Percentiles rank a stretch among this genome's conserved stretches.
Evolutionary conservation across 2,113 vertebrate genomes (phyloP).

Genomic region (Perognathus longimembris): DNA sequence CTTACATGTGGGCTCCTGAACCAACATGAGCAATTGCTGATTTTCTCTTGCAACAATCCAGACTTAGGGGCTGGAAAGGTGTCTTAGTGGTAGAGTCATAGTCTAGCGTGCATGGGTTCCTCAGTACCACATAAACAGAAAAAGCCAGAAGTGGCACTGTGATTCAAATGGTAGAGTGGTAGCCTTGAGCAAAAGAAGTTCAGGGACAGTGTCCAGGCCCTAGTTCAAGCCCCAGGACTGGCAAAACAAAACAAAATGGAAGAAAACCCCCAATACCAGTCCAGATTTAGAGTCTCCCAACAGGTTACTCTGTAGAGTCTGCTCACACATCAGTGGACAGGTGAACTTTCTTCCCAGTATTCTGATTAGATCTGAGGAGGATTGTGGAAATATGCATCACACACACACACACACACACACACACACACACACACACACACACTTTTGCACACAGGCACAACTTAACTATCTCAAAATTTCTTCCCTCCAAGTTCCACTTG

Average conservation of each 20-base stretch:
- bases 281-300: too few relatives aligned
- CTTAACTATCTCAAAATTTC: not conserved
- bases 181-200: too few relatives aligned
- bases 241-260: too few relatives aligned
- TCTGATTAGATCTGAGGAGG: not conserved
- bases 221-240: too few relatives aligned
- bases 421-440: fast-evolving
- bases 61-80: too few relatives aligned
- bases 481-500: not conserved
- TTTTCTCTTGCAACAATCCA: not conserved
- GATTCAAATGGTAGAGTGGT: too few relatives aligned
- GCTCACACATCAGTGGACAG: not conserved
- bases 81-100: too few relatives aligned
- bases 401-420: not conserved
- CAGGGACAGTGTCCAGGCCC: too few relatives aligned
- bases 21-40: not conserved
- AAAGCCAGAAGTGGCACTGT: too few relatives aligned
- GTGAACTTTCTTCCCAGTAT: not conserved
- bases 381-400: fast-evolving
- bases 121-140: too few relatives aligned
- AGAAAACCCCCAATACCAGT: not conserved
- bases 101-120: too few relatives aligned
- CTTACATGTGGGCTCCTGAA: not conserved
- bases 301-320: too few relatives aligned
- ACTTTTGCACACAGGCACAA: fast-evolving